Percentiles rank a stretch among this genome's conserved stretches.
These are phyloP conservation scores for Agrilus mali DNA, from an alignment of 2,888 invertebrate species.

Conservation along the genomic window DNA sequence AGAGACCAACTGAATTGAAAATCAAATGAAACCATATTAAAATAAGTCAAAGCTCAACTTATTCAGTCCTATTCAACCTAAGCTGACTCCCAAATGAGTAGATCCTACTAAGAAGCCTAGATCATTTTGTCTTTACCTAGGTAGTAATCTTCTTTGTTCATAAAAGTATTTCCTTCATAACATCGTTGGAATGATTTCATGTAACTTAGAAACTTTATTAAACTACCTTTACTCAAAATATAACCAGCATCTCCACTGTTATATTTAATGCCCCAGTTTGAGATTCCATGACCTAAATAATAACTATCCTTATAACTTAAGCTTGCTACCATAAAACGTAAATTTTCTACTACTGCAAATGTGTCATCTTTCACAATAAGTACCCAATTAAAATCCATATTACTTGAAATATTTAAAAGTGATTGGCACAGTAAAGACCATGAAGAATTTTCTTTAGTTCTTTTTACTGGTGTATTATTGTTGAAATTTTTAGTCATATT, in stretches of 20 bases:
- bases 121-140: no score
- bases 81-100: no score
- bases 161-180: constrained; percentile 9
- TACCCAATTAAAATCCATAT: constrained; percentile 34
- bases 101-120: no score
- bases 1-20: no score
- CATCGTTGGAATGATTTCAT: constrained; percentile 35
- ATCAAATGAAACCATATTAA: no score
- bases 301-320: constrained; percentile 32
- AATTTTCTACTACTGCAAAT: constrained; percentile 42
- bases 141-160: constrained; percentile 11
- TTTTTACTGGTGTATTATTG: constrained; percentile 19
- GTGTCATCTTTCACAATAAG: constrained; percentile 42
- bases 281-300: constrained; percentile 43
- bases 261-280: constrained; percentile 41
- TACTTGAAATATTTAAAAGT: constrained; percentile 16
- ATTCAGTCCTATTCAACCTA: no score
- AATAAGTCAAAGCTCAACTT: no score
- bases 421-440: constrained; percentile 27
- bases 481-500: constrained; percentile 16
- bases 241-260: constrained; percentile 44
- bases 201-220: constrained; percentile 29
- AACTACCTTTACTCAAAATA: constrained; percentile 38
- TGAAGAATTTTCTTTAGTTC: constrained; percentile 21
- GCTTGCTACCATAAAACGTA: constrained; percentile 37